These are phyloP conservation scores for Dryobota labecula DNA, from an alignment of 2,888 invertebrate species.

Conservation along the genomic window DNA sequence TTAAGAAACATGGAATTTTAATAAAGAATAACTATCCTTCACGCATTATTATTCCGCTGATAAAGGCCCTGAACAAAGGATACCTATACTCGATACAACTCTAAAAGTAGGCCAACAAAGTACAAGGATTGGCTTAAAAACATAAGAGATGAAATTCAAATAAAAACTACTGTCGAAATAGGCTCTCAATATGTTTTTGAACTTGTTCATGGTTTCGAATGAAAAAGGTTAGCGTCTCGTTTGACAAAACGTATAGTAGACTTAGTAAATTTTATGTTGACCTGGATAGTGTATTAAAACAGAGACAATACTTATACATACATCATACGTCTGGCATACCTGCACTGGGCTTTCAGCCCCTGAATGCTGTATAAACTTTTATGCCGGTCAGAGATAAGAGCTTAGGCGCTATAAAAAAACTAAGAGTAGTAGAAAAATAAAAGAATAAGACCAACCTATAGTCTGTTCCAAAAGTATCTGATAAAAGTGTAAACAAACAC, in stretches of 20 bases:
- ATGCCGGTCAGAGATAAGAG: neutral
- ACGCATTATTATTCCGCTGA: constrained; percentile 3
- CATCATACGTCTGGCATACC: neutral
- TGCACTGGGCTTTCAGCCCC: neutral
- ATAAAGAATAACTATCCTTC: too few relatives aligned
- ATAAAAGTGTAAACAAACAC: neutral
- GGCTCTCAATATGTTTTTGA: neutral
- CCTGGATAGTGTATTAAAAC: neutral
- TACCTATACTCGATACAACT: neutral
- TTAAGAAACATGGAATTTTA: neutral
- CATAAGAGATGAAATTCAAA: neutral
- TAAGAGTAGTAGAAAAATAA: neutral
- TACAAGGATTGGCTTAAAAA: neutral
- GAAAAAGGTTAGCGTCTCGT: neutral
- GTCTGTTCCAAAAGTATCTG: neutral
- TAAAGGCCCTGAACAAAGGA: neutral
- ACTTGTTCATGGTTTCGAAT: neutral
- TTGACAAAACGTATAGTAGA: neutral
- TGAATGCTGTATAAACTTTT: too few relatives aligned
- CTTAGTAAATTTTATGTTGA: neutral
- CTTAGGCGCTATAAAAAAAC: too few relatives aligned
- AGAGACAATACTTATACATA: neutral
- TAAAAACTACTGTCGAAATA: neutral
- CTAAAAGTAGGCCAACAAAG: neutral
- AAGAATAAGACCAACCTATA: neutral